Evolutionary conservation across 2,888 invertebrate species (phyloP).

Genomic region (Apocheima hispidaria): DNA sequence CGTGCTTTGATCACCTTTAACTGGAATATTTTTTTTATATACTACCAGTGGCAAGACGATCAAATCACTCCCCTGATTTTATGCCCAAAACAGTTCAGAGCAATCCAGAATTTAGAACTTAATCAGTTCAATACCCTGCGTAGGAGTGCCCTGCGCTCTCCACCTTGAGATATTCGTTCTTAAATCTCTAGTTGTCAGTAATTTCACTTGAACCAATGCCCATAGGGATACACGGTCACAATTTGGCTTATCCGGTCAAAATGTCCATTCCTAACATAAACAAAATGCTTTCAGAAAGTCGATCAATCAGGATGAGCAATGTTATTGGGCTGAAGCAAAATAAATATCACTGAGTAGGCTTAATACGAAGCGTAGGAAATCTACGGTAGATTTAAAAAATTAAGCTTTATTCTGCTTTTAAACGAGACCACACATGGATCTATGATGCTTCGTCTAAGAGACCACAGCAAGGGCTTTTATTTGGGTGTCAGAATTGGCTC

Average conservation of each 20-base stretch:
- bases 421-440: not conserved
- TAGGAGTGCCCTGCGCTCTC: too few species aligned
- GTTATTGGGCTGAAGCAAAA: conserved; percentile 26
- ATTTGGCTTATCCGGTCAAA: not conserved
- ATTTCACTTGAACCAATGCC: too few species aligned
- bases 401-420: conserved; percentile 11
- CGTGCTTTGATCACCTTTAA: too few species aligned
- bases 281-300: conserved; percentile 27
- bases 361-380: conserved; percentile 7
- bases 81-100: too few species aligned
- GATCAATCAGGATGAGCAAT: conserved; percentile 25
- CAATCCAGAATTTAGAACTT: too few species aligned
- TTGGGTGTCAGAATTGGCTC: conserved; percentile 7
- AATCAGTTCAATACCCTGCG: too few species aligned
- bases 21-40: too few species aligned
- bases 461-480: conserved; percentile 1
- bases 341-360: conserved; percentile 12
- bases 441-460: too few species aligned
- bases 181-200: too few species aligned
- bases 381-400: conserved; percentile 5
- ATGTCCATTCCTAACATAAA: conserved; percentile 26
- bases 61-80: too few species aligned
- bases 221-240: not conserved
- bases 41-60: too few species aligned
- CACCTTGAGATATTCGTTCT: too few species aligned